Base-by-base conservation (phyloP, 1,140 invertebrate species). In the Leptoteleia sp. region DNA sequence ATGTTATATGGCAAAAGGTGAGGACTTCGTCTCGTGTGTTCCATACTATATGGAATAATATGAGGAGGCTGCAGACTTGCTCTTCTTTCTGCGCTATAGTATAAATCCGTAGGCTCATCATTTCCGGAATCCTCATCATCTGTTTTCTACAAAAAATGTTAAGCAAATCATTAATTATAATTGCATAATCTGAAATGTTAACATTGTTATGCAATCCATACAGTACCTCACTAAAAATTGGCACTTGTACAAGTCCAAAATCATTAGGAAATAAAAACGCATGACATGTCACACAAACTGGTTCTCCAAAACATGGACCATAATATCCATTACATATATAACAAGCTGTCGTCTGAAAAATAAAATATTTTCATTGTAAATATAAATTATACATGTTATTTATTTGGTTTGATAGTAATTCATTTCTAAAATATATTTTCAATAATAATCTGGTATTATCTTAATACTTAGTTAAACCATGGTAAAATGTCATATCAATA, bases 121-220 rank as follows among this genome's bases (percentile, higher is more conserved):
- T 97, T 98, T 2, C 96, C 96, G 0, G 96, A 97, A 85, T 98
- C 97, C 82, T 95, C 95, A 81, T 97, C 96, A 85, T 97, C 96
- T 12, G 94, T 95, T 89, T 97, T 95, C 92, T 96, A 76, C 4
- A 84, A 77, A n/a, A 13, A 22, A 22, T 29, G 2, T 22, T 22
- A 3, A 22, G 19, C 2, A 22, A 22, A 22, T 22, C 5, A 22
- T 22, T 22, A 22, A 22, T 29, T 29, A 7, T 29, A 29, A 7
- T 29, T 6, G n/a, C n/a, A n/a, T n/a, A n/a, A n/a, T n/a, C n/a
- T n/a, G n/a, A n/a, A n/a, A n/a, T n/a, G n/a, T n/a, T n/a, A n/a
- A n/a, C n/a, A n/a, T n/a, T n/a, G n/a, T n/a, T n/a, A n/a, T n/a
- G n/a, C n/a, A n/a, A n/a, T n/a, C 22, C 3, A 29, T 6, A 29